Base-by-base conservation (phyloP, 2,888 invertebrate species). In the Pecten maximus region DNA sequence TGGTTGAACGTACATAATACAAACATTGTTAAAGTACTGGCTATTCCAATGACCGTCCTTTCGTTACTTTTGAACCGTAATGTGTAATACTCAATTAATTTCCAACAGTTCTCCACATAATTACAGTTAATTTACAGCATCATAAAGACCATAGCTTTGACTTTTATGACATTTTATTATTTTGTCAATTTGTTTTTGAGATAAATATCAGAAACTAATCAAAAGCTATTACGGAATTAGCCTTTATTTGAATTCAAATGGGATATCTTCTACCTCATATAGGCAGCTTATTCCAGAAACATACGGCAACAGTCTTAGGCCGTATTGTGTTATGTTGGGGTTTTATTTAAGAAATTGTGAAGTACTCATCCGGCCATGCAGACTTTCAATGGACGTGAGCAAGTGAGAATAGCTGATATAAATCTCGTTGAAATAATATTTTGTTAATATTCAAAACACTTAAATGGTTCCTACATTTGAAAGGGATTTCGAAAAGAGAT, bases 31-130 rank as follows among this genome's bases (percentile, higher is more conserved):
- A 28, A 74, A 10, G 35, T 74, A 28, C 35, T 74, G 28, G 10
- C 35, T 74, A 28, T 74, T 74, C 4, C 74, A 35, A 10, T 74
- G 74, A 10, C 74, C 6, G 28, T 28, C 12, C n/a, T 74, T 74
- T 74, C 74, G 74, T 74, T 74, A 74, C 74, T 74, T 74, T 35
- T 74, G 74, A 74, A 74, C 74, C 74, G 12, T 74, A 74, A 74
- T 74, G 74, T 74, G 74, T 74, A 74, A 74, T 74, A 74, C 74
- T 74, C 74, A 74, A 74, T 74, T 74, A 74, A 74, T 74, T 74
- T 74, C 74, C 74, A 74, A 74, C 74, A 74, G 74, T 74, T 74
- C 28, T 74, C 12, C 74, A 74, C 74, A 74, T 74, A 74, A 74
- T 74, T 74, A 74, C 35, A 15, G 74, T 74, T 74, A 74, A 74